phyloP scores from a whole-genome alignment of 2,888 invertebrate genomes.

The Campoplex nolae region DNA sequence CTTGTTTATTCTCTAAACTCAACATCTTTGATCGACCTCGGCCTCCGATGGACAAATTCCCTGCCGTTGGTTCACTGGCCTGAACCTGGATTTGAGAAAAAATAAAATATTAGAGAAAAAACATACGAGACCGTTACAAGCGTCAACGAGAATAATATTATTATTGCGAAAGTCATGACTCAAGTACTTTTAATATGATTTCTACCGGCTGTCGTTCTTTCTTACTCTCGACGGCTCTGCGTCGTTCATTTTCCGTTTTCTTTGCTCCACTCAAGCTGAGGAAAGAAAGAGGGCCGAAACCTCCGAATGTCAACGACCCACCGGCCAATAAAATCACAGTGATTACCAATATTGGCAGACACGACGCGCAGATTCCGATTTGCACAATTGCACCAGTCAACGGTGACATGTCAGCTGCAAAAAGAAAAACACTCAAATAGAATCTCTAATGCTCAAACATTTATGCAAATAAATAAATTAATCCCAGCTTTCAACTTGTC shows the following conservation, averaged over 20 bases:
- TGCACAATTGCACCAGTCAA: constrained; percentile 59
- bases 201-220: constrained; percentile 71
- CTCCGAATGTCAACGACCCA: constrained; percentile 72
- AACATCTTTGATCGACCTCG: background rate
- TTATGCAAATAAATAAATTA: background rate
- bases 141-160: too few relatives aligned
- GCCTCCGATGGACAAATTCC: background rate
- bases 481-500: background rate
- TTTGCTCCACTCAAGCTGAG: constrained; percentile 66
- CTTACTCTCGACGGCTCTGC: constrained; percentile 52
- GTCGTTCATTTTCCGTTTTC: constrained; percentile 1
- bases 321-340: constrained; percentile 69
- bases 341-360: constrained; percentile 53
- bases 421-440: constrained; percentile 9
- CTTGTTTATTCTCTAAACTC: background rate
- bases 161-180: constrained; percentile 7
- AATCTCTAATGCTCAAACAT: background rate
- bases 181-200: constrained; percentile 72
- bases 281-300: constrained; percentile 73
- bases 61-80: background rate
- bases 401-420: constrained; percentile 72
- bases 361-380: constrained; percentile 3
- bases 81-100: constrained; percentile 10
- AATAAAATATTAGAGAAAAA: background rate
- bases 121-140: background rate